Conservation (phyloP, 2,888 invertebrate species). For the Helleia helle region DNA sequence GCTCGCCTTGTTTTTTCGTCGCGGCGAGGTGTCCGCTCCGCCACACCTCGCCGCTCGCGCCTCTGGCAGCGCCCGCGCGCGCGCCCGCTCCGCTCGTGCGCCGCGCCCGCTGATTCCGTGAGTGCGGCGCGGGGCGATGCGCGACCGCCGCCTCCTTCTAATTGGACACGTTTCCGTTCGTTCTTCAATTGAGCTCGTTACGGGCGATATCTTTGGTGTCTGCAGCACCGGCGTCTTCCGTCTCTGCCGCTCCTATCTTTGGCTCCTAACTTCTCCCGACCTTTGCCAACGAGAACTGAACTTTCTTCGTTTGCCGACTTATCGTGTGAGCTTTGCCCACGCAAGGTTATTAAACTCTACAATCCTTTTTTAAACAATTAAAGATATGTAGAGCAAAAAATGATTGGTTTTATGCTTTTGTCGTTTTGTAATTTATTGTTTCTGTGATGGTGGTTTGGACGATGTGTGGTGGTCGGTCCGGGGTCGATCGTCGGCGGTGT, state of each 20-base stretch:
- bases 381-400: neutral
- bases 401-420: neutral
- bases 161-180: slow-evolving; percentile 72
- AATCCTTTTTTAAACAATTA: neutral
- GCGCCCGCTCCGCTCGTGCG: slow-evolving; percentile 36
- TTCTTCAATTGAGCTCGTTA: slow-evolving; percentile 73
- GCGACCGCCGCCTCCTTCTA: slow-evolving; percentile 65
- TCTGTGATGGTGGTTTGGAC: neutral
- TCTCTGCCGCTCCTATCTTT: too few relatives aligned
- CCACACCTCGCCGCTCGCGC: slow-evolving; percentile 63
- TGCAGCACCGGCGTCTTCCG: slow-evolving; percentile 25
- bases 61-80: too few relatives aligned
- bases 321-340: neutral
- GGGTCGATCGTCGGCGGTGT: neutral
- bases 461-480: neutral
- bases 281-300: too few relatives aligned
- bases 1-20: slow-evolving; percentile 63
- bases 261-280: too few relatives aligned
- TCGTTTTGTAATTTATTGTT: too few relatives aligned
- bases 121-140: slow-evolving; percentile 55
- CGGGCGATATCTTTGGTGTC: slow-evolving; percentile 56
- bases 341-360: neutral
- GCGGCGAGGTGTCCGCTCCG: slow-evolving; percentile 39
- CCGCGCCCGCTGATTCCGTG: slow-evolving; percentile 61
- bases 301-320: neutral